phyloP scores from a whole-genome alignment of 2,888 invertebrate genomes.

The Pyrgus malvae region DNA sequence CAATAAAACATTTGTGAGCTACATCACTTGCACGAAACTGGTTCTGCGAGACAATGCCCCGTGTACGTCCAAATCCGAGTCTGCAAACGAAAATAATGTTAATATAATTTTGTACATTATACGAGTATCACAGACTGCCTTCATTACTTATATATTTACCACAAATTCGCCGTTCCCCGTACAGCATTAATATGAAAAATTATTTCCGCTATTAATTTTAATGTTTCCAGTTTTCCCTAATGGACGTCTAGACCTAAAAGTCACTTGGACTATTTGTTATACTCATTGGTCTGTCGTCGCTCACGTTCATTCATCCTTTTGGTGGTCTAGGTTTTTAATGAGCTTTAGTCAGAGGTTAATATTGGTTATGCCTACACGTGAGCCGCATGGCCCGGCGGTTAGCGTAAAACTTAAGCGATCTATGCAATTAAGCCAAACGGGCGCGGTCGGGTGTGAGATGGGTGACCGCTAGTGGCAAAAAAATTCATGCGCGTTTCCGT shows the following conservation, averaged over 20 bases:
- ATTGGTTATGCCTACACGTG: too few relatives aligned
- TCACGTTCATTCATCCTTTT: constrained; percentile 10
- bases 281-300: constrained; percentile 8
- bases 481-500: too few relatives aligned
- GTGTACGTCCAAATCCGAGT: constrained; percentile 45
- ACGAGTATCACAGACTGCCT: constrained; percentile 9
- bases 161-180: constrained; percentile 14
- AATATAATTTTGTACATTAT: constrained; percentile 31
- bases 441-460: too few relatives aligned
- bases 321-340: not conserved
- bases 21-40: constrained; percentile 60
- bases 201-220: constrained; percentile 20
- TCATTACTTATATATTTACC: constrained; percentile 16
- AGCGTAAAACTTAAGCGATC: too few relatives aligned
- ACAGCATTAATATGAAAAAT: constrained; percentile 17
- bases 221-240: constrained; percentile 14
- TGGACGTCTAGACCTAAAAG: constrained; percentile 24
- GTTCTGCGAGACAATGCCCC: constrained; percentile 58
- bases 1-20: constrained; percentile 55
- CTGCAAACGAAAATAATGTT: constrained; percentile 36
- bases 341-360: too few relatives aligned
- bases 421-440: too few relatives aligned
- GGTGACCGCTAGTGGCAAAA: too few relatives aligned
- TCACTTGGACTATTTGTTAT: constrained; percentile 22
- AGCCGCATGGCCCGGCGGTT: too few relatives aligned